These are phyloP conservation scores for Linepithema humile DNA, from an alignment of 1,140 invertebrate genomes.

Conservation along the genomic window DNA sequence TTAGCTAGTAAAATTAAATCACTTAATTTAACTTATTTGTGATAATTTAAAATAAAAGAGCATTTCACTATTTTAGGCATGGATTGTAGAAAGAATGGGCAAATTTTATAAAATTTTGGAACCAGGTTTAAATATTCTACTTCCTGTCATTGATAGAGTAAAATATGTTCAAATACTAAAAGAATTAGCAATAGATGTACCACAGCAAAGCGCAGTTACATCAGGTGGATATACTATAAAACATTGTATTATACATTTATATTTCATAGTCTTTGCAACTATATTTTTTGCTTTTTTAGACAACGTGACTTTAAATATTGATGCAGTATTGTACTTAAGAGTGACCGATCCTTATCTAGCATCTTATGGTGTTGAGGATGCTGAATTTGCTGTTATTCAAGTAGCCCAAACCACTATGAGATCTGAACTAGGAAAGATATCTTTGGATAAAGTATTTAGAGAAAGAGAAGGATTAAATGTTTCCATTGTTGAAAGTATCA, in stretches of 20 bases:
- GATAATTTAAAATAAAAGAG: slow-evolving; percentile 36
- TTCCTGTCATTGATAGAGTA: slow-evolving; percentile 96
- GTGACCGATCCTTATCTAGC: slow-evolving; percentile 97
- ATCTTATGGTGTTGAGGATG: slow-evolving; percentile 99
- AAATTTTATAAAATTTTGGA: slow-evolving; percentile 97
- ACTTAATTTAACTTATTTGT: not conserved
- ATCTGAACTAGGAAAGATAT: slow-evolving; percentile 99
- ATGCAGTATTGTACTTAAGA: slow-evolving; percentile 98
- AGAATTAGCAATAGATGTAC: slow-evolving; percentile 99
- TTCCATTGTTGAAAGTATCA: slow-evolving; percentile 98
- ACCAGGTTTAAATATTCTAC: slow-evolving; percentile 96
- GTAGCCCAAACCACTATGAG: slow-evolving; percentile 99
- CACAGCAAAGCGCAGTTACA: slow-evolving; percentile 99
- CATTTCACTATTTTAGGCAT: slow-evolving; percentile 88
- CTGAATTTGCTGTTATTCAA: slow-evolving; percentile 99
- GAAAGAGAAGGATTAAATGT: slow-evolving; percentile 98
- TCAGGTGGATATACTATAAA: slow-evolving; percentile 85
- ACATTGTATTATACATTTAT: not conserved
- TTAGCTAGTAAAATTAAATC: not conserved
- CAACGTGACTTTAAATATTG: slow-evolving; percentile 98
- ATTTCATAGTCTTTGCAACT: not conserved
- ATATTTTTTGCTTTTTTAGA: slow-evolving; percentile 85
- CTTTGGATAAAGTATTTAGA: slow-evolving; percentile 98
- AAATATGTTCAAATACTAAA: slow-evolving; percentile 99
- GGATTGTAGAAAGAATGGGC: slow-evolving; percentile 99